phyloP scores from a whole-genome alignment of 2,888 invertebrate species.

The Ophonus ardosiacus region DNA sequence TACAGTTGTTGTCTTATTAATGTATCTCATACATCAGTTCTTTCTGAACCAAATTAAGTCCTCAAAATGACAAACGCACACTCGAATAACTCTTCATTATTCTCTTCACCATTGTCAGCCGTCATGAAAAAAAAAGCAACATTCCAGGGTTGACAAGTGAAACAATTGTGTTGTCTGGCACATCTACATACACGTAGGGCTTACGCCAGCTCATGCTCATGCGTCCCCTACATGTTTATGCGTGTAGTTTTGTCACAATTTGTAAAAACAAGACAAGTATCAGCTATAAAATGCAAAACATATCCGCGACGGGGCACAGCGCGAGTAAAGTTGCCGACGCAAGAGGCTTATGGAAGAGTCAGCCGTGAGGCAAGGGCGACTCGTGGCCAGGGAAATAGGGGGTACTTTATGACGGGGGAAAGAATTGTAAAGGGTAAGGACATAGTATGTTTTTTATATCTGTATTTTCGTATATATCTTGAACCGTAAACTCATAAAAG shows the following conservation, averaged over 20 bases:
- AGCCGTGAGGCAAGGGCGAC: background rate
- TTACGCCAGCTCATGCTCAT: slow-evolving; percentile 1
- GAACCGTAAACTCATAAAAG: no score
- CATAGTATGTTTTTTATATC: no score
- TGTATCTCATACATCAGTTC: background rate
- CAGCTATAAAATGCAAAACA: slow-evolving; percentile 60
- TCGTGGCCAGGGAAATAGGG: background rate
- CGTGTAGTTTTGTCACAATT: slow-evolving; percentile 58
- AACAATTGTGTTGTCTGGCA: slow-evolving; percentile 28
- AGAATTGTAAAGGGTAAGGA: no score
- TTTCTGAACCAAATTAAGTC: background rate
- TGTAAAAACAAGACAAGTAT: slow-evolving; percentile 58
- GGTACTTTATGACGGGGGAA: no score
- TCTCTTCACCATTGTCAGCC: slow-evolving; percentile 20
- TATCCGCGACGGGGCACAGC: slow-evolving; percentile 16
- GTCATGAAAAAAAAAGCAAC: slow-evolving; percentile 29
- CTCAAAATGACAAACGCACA: background rate
- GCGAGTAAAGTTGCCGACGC: slow-evolving; percentile 52
- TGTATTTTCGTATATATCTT: no score
- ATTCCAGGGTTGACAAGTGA: slow-evolving; percentile 22
- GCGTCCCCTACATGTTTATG: slow-evolving; percentile 42
- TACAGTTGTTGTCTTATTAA: background rate
- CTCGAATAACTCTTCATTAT: slow-evolving; percentile 29
- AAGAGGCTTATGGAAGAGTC: slow-evolving; percentile 59
- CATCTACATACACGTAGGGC: slow-evolving; percentile 17